These are phyloP conservation scores for Dicentrarchus labrax DNA, from an alignment of 2,113 vertebrate genomes.

Conservation along the genomic window DNA sequence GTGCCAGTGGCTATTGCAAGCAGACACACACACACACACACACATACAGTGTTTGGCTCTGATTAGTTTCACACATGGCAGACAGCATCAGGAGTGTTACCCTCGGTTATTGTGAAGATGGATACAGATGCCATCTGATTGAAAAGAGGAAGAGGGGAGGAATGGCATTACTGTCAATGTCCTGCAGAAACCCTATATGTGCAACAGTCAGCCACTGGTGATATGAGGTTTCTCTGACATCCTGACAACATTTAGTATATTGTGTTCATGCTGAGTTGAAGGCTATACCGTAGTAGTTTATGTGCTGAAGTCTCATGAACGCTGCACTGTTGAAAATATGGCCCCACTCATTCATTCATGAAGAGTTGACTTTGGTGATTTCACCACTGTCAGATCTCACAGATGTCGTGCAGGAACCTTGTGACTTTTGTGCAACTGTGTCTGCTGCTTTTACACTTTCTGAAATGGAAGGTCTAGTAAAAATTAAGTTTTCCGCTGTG, in stretches of 20 bases:
- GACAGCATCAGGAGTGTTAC: constrained; percentile 45
- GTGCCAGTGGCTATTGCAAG: constrained; percentile 58
- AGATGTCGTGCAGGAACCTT: neutral
- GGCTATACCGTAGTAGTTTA: constrained; percentile 15
- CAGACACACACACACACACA: constrained; percentile 15
- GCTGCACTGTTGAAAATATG: constrained; percentile 7
- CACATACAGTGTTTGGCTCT: constrained; percentile 32
- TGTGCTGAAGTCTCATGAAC: constrained; percentile 24
- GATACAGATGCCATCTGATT: constrained; percentile 55
- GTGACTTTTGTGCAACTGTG: neutral
- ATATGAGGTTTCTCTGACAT: constrained; percentile 16
- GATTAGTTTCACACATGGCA: constrained; percentile 69
- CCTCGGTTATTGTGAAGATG: constrained; percentile 33
- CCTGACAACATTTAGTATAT: neutral
- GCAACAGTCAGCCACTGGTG: constrained; percentile 8
- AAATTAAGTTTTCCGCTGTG: no score
- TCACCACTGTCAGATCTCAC: neutral
- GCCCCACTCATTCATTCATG: constrained; percentile 12
- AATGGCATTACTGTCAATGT: constrained; percentile 29
- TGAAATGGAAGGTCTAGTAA: neutral
- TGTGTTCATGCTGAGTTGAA: constrained; percentile 32
- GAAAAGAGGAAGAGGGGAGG: constrained; percentile 42
- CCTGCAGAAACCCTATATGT: constrained; percentile 32
- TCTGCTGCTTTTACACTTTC: neutral
- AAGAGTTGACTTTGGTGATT: constrained; percentile 30